Evolutionary conservation across 2,113 vertebrate genomes (phyloP).

Genomic region (Neogale vison): DNA sequence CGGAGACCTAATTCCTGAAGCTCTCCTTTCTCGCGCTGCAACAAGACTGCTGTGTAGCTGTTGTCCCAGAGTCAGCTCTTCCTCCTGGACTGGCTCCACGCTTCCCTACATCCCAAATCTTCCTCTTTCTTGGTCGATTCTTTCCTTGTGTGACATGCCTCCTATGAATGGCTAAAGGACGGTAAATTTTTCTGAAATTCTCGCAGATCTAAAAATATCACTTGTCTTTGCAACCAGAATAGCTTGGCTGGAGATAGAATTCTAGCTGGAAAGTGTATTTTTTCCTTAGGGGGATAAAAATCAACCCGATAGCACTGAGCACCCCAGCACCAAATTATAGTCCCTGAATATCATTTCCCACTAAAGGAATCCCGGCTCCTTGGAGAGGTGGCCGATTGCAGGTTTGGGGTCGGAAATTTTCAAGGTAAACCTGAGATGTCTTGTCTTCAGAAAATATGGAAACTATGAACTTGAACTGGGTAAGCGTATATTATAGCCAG

Average conservation of each 20-base stretch:
- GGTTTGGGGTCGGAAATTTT: neutral
- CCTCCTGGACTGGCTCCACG: neutral
- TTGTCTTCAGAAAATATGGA: neutral
- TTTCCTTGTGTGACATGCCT: neutral
- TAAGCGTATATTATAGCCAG: neutral
- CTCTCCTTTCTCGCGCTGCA: neutral
- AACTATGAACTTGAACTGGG: neutral
- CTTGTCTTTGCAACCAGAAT: neutral
- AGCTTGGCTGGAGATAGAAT: neutral
- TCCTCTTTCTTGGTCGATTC: neutral
- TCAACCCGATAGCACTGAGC: neutral
- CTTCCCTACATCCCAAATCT: neutral
- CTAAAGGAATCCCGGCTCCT: neutral
- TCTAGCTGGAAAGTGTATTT: neutral
- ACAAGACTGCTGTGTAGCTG: neutral
- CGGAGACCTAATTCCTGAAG: neutral
- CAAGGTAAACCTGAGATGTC: neutral
- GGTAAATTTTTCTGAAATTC: neutral
- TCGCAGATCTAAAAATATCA: neutral
- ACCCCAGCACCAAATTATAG: neutral
- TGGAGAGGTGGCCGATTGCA: neutral
- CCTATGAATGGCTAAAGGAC: neutral
- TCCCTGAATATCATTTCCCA: neutral
- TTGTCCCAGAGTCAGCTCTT: neutral
- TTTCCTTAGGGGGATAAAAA: neutral